phyloP scores from a whole-genome alignment of 2,113 vertebrate genomes.

The Corythornis madagascariensis region DNA sequence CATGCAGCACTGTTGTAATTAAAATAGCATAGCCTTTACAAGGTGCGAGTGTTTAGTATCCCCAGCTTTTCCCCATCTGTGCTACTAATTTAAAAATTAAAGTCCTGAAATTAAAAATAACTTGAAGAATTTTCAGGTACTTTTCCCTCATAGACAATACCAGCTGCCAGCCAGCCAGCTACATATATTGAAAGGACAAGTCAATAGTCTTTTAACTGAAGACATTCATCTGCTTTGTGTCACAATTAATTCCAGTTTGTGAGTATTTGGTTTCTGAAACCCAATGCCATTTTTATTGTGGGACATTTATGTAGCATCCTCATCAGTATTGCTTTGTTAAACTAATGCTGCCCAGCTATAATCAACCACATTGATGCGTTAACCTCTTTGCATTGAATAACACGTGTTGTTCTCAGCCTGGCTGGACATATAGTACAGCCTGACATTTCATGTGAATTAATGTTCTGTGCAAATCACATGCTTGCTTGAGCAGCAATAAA shows the following conservation, averaged over 20 bases:
- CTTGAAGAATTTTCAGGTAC: not conserved
- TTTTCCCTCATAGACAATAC: not conserved
- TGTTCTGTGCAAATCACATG: conserved; percentile 66
- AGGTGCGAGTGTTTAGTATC: not conserved
- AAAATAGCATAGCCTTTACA: not conserved
- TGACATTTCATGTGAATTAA: conserved; percentile 61
- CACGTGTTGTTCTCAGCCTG: not conserved
- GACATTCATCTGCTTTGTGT: conserved; percentile 20
- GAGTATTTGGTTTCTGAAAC: conserved; percentile 45
- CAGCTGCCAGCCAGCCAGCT: not conserved
- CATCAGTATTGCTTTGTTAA: not conserved
- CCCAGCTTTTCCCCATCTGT: not conserved
- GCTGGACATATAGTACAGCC: not conserved
- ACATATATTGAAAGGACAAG: not conserved
- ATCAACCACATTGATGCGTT: not conserved
- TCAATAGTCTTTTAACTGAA: conserved; percentile 34
- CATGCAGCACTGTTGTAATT: not conserved
- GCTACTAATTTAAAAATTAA: not conserved
- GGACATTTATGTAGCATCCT: not conserved
- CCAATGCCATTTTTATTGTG: conserved; percentile 7
- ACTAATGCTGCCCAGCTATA: not conserved
- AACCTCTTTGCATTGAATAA: not conserved
- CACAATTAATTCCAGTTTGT: conserved; percentile 19
- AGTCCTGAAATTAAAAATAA: not conserved
- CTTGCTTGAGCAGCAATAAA: conserved; percentile 64